Evolutionary conservation across 2,113 vertebrate genomes (phyloP).

Genomic region (Vireo altiloquus): DNA sequence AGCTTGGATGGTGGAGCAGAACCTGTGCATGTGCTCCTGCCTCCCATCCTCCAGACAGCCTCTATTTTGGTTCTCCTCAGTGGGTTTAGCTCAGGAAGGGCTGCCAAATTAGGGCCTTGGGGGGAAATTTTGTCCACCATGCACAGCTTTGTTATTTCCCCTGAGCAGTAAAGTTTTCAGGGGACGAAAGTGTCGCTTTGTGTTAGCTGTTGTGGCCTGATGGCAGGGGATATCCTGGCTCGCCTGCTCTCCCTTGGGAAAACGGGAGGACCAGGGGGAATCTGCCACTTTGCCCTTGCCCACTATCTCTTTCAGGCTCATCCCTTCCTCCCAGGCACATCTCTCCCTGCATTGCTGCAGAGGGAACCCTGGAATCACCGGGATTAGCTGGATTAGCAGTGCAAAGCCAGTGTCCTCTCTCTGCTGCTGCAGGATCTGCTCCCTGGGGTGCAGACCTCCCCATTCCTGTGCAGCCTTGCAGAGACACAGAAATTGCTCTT

Average conservation of each 20-base stretch:
- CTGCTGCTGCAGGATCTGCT: neutral
- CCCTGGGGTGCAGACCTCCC: conserved; percentile 20
- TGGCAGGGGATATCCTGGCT: neutral
- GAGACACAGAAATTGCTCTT: conserved; percentile 31
- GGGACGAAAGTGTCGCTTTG: neutral
- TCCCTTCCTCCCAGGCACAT: neutral
- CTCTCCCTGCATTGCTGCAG: neutral
- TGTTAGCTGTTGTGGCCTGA: neutral
- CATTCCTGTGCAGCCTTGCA: neutral
- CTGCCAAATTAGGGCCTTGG: neutral
- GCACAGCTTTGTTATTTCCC: neutral
- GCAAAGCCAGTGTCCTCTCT: neutral
- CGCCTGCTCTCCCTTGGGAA: neutral
- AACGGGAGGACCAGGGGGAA: neutral
- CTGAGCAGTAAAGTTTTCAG: conserved; percentile 4
- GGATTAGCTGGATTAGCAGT: conserved; percentile 30
- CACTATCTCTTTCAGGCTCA: neutral
- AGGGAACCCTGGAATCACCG: neutral
- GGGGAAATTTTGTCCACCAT: neutral
- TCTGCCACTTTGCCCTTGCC: conserved; percentile 10
- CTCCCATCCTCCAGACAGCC: neutral
- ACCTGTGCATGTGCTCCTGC: neutral
- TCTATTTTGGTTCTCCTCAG: neutral
- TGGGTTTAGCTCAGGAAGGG: neutral
- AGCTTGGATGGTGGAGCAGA: neutral